Base-by-base conservation (phyloP, 2,113 vertebrate genomes). In the Rhadina sibilatrix region DNA sequence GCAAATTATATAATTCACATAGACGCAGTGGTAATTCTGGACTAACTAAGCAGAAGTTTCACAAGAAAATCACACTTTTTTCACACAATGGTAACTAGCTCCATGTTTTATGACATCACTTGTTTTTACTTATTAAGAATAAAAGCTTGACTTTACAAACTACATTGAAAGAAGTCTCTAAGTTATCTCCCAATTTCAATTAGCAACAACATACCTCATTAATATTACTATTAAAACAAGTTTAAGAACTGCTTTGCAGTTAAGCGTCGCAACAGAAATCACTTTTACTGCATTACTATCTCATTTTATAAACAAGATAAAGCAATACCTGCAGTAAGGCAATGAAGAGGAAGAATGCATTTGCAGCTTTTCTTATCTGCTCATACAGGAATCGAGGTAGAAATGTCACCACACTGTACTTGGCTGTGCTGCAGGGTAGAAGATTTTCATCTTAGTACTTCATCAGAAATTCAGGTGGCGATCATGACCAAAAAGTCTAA, bases 281-380 rank as follows among this genome's bases (percentile, higher is more conserved):
- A 50, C 8, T 76, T 52, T 3, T 33, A n/a, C 33, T 38, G 19
- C 50, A 40, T 42, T 49, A 66, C 23, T 10, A 31, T 49, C 72
- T 23, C 5, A 63, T 61, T 57, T 87, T 35, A 46, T 28, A 60
- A 50, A 4, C 23, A 68, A 82, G 13, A 6, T 11, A 69, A 93
- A 71, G 13, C 33, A 90, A 87, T 99, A 99, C 99, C 99, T 99
- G 99, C 98, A 99, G 98, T 98, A 99, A 99, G 97, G 99, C 99
- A 97, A 99, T 99, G 98, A 99, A 99, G 95, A 99, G 99, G 97
- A 99, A 99, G 98, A 99, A 99, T 96, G 99, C 99, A 91, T 99
- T 99, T 95, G 99, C 99, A 87, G 99, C 99, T 97, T 99, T 99
- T 95, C 99, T 98, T 97, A 99, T 99, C 99, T 99, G 99, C 98